Conservation (phyloP, 1,140 invertebrate genomes). For the Grapholita molesta region DNA sequence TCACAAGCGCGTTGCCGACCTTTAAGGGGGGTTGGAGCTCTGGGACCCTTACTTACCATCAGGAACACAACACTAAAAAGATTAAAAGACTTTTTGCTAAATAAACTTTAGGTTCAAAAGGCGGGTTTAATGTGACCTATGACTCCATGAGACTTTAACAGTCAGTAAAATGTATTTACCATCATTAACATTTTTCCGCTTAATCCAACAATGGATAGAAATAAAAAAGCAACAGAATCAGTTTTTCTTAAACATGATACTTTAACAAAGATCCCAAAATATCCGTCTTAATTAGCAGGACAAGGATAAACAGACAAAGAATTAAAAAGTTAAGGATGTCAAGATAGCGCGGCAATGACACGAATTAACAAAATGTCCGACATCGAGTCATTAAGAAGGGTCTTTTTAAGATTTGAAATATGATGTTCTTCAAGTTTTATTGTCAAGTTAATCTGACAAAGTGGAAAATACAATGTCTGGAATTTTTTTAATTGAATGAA, state of each 20-base stretch:
- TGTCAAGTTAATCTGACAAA: neutral
- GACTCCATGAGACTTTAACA: too few relatives aligned
- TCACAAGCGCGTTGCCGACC: too few relatives aligned
- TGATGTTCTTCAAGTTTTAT: neutral
- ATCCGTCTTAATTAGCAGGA: constrained; percentile 17
- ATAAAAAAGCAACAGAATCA: neutral
- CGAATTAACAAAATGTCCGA: constrained; percentile 32
- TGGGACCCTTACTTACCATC: too few relatives aligned
- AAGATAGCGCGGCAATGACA: constrained; percentile 62
- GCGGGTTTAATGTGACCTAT: too few relatives aligned
- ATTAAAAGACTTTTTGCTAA: too few relatives aligned
- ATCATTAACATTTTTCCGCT: neutral
- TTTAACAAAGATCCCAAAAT: constrained; percentile 1
- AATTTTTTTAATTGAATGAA: too few relatives aligned
- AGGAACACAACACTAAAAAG: too few relatives aligned
- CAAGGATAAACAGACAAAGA: constrained; percentile 29
- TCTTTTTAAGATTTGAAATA: neutral
- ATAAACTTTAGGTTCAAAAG: too few relatives aligned
- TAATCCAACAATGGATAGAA: neutral
- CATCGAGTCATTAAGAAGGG: constrained; percentile 47
- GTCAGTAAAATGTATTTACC: too few relatives aligned
- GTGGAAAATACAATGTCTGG: neutral
- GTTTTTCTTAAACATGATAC: neutral
- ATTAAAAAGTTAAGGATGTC: constrained; percentile 40
- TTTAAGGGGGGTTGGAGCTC: too few relatives aligned